These are phyloP conservation scores for Onychomys arenicola DNA, from an alignment of 2,797 vertebrate species.

Conservation along the genomic window DNA sequence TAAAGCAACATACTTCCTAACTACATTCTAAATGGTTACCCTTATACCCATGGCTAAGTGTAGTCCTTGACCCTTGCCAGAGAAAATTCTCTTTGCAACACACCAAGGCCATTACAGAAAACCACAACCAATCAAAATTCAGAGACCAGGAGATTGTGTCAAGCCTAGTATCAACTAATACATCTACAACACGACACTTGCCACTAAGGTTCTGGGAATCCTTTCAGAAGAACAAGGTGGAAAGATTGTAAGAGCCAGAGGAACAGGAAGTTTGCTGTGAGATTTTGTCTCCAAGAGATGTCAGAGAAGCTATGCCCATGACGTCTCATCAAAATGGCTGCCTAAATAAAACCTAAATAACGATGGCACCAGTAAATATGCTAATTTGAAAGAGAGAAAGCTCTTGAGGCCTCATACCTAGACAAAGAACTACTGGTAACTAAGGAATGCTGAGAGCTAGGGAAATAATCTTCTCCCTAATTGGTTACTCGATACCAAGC, in stretches of 20 bases:
- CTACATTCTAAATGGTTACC: background rate
- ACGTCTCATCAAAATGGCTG: background rate
- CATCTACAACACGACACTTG: background rate
- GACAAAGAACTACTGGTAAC: background rate
- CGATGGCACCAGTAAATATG: background rate
- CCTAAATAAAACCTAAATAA: background rate
- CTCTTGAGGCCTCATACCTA: background rate
- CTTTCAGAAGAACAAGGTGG: background rate
- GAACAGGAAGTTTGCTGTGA: background rate
- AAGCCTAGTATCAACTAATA: background rate
- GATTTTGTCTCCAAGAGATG: background rate
- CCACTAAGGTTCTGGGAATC: background rate
- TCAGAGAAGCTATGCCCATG: background rate
- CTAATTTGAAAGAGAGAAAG: background rate
- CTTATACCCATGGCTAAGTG: background rate
- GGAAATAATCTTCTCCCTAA: background rate
- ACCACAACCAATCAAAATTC: background rate
- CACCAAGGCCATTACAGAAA: background rate
- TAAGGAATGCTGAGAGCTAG: background rate
- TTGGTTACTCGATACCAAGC: background rate
- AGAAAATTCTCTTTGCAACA: background rate
- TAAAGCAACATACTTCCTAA: background rate
- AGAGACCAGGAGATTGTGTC: background rate
- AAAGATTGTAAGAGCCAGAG: background rate
- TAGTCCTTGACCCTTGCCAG: background rate